phyloP scores from a whole-genome alignment of 2,888 invertebrate species.

The Eueremaeus valkanovi region DNA sequence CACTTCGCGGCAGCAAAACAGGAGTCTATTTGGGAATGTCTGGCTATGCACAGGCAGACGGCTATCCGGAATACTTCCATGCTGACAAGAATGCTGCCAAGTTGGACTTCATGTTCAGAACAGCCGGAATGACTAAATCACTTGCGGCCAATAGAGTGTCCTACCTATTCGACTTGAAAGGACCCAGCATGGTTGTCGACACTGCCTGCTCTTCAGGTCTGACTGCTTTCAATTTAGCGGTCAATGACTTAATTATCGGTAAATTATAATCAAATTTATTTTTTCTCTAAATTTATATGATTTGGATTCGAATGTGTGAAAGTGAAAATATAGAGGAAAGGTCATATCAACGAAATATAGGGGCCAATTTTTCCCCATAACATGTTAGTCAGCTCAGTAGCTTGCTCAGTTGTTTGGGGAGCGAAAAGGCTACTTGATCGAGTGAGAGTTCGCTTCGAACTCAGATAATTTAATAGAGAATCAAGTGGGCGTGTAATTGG shows the following conservation, averaged over 20 bases:
- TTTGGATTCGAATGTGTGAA: background rate
- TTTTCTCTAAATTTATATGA: no score
- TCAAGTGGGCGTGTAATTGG: no score
- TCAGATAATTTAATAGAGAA: no score
- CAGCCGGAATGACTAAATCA: conserved; percentile 82
- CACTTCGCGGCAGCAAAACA: conserved; percentile 76
- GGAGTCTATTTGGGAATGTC: conserved; percentile 95
- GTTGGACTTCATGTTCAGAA: conserved; percentile 73
- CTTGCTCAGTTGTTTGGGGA: no score
- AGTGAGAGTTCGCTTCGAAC: no score
- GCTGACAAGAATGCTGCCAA: conserved; percentile 54
- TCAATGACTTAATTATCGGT: conserved; percentile 67
- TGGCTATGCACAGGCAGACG: conserved; percentile 78
- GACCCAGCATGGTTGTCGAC: conserved; percentile 91
- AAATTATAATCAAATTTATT: no score
- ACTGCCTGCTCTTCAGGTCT: conserved; percentile 96
- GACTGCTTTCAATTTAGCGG: conserved; percentile 57
- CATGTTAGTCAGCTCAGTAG: no score
- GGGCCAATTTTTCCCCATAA: no score
- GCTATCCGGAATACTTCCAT: conserved; percentile 65
- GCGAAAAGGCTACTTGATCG: no score
- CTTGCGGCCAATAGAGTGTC: conserved; percentile 89
- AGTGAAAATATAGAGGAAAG: no score
- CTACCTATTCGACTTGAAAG: conserved; percentile 85
- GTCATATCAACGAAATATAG: no score